phyloP scores from a whole-genome alignment of 2,888 invertebrate genomes.

The Acanthosoma haemorrhoidale region DNA sequence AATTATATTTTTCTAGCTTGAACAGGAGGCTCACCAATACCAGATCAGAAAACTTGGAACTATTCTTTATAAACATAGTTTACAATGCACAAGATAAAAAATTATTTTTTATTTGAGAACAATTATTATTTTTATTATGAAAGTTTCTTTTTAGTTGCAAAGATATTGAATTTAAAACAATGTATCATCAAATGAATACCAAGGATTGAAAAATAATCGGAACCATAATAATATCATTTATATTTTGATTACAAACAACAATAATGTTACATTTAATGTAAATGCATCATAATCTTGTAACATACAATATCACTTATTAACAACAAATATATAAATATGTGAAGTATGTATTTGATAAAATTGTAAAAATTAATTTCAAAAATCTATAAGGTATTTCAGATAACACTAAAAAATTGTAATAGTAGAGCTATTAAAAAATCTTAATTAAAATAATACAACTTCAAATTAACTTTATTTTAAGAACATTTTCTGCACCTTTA shows the following conservation, averaged over 20 bases:
- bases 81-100: no score
- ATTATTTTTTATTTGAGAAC: no score
- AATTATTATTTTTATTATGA: no score
- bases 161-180: no score
- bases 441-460: neutral
- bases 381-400: neutral
- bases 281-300: constrained; percentile 16
- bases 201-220: no score
- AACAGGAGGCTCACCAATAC: no score
- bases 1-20: no score
- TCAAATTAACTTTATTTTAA: neutral
- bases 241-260: constrained; percentile 25
- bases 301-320: constrained; percentile 19
- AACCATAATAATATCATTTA: neutral
- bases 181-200: no score
- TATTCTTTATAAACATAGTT: no score
- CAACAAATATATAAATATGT: neutral
- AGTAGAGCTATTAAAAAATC: neutral
- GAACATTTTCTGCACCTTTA: neutral
- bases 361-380: neutral
- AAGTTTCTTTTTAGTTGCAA: no score
- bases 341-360: neutral
- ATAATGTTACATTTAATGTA: constrained; percentile 19
- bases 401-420: neutral
- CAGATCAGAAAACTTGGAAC: no score